These are phyloP conservation scores for Geodia barretti DNA, from an alignment of 37 sponge, comb jelly and placozoan genomes.

Conservation along the genomic window DNA sequence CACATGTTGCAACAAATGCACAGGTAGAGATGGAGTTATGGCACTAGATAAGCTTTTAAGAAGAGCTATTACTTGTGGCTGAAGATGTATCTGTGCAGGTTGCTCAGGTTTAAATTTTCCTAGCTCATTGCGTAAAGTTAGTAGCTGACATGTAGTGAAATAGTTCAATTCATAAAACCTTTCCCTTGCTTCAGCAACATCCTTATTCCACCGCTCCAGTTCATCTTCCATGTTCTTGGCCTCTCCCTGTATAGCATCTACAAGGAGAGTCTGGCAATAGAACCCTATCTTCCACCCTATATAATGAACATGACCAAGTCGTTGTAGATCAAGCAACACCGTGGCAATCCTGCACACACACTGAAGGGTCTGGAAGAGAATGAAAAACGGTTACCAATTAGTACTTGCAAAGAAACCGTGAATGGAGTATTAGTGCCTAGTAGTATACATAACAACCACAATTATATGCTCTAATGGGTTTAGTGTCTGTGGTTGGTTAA, in stretches of 20 bases:
- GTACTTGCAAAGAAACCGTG: neutral
- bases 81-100: neutral
- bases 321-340: conserved; percentile 19
- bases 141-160: conserved; percentile 53
- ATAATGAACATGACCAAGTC: conserved; percentile 23
- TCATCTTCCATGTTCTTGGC: conserved; percentile 41
- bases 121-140: conserved; percentile 31
- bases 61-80: conserved; percentile 10
- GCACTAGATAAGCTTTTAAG: conserved; percentile 47
- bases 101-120: conserved; percentile 3
- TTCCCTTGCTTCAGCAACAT: neutral
- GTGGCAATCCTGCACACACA: conserved; percentile 34
- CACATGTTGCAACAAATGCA: no score
- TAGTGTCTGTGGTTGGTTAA: no score
- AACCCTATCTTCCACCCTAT: conserved; percentile 19
- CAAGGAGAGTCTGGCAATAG: neutral
- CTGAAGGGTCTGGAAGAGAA: conserved; percentile 26
- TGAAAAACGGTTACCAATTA: neutral
- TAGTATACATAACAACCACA: no score
- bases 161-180: conserved; percentile 50
- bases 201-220: conserved; percentile 25
- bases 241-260: neutral
- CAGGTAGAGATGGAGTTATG: no score
- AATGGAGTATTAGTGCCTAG: no score
- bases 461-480: no score